Percentiles rank a stretch among this genome's conserved stretches.
These are phyloP conservation scores for Sylvilagus bachmani DNA, from an alignment of 2,113 vertebrate species.

Conservation along the genomic window DNA sequence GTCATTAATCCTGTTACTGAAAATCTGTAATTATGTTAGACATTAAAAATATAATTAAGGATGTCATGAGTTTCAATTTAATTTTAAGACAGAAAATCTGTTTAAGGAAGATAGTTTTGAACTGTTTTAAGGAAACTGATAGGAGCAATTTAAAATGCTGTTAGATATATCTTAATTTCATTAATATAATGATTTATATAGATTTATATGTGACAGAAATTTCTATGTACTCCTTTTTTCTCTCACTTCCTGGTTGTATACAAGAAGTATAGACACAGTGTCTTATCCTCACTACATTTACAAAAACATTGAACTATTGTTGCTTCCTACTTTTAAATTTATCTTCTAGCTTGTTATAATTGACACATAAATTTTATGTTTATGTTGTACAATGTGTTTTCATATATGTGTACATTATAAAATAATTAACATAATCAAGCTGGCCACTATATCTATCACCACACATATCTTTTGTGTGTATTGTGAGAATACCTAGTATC, in stretches of 20 bases:
- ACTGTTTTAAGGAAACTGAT: background rate
- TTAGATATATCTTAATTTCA: background rate
- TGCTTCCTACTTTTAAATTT: background rate
- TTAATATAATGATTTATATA: background rate
- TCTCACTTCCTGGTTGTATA: background rate
- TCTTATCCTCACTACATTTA: background rate
- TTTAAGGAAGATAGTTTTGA: background rate
- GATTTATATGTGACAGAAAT: background rate
- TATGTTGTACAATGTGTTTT: background rate
- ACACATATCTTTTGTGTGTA: background rate
- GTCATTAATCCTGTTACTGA: background rate
- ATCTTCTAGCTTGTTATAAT: background rate
- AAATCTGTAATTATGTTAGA: background rate
- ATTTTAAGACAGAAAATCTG: background rate
- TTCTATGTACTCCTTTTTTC: background rate
- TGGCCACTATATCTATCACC: background rate
- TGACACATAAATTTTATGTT: background rate
- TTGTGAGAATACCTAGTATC: background rate
- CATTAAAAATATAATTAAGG: background rate
- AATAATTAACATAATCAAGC: background rate
- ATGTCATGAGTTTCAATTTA: background rate
- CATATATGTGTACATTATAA: background rate
- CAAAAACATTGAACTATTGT: background rate
- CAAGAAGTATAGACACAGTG: background rate
- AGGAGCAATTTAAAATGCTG: background rate